Base-by-base conservation (phyloP, 2,113 vertebrate species). In the Trogon melanurus region DNA sequence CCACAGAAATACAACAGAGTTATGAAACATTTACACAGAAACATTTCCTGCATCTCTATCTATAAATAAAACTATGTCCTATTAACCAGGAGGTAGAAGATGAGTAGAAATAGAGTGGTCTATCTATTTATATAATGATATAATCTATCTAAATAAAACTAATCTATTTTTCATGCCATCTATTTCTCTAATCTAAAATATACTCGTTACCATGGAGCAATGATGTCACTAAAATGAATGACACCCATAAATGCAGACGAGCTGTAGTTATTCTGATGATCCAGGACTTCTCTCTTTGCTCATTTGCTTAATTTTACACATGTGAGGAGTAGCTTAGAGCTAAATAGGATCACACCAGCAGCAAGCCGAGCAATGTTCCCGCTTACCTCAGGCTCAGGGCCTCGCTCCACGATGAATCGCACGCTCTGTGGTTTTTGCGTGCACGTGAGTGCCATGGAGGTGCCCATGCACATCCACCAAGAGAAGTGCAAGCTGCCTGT, bases 221-320 rank as follows among this genome's bases (percentile, higher is more conserved):
- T 96, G 96, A 96, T 96, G 95, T 97, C 96, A 97, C 96, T 93
- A 86, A 96, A 96, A 96, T 93, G 93, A 96, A 96, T 96, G 96
- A 96, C 96, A 96, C 95, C 95, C 91, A 96, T 96, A 96, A 97
- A 96, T 88, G 95, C 93, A 96, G 96, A 97, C 78, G 84, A 96
- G 95, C 96, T 93, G 94, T 94, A 94, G 96, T 97, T 92, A 96
- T 92, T 94, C 91, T 89, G 93, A 96, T 96, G 95, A 96, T 97
- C 90, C 93, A 96, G 95, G 95, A 96, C 95, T 95, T 90, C 95
- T 95, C 88, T 93, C 83, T 96, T 81, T 82, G 78, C 92, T 96
- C 94, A 94, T 96, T 96, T 95, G 93, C 93, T 92, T 96, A 93
- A 96, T 95, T 94, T 96, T 91, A 89, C 95, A 92, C 91, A 93